A percentile compares a stretch with the other conserved stretches of the same genome.
Evolutionary conservation across 2,113 vertebrate genomes (phyloP).

Genomic region (Cyprinodon variegatus): DNA sequence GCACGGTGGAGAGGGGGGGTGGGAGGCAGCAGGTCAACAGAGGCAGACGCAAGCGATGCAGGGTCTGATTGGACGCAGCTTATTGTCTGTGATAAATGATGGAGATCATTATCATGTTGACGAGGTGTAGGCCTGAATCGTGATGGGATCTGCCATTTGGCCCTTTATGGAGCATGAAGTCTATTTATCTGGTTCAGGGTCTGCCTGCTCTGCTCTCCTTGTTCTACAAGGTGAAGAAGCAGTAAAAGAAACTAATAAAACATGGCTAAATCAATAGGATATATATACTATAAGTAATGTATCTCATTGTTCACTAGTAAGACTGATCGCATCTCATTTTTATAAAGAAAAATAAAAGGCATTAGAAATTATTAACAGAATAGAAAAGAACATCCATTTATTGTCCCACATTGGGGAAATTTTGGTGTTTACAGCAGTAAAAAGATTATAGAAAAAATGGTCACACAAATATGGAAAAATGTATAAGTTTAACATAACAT

Average conservation of each 20-base stretch:
- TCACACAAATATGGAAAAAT: too few species aligned
- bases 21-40: conserved; percentile 67
- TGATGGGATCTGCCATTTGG: conserved; percentile 11
- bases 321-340: not conserved
- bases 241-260: not conserved
- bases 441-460: too few species aligned
- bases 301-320: not conserved
- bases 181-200: not conserved
- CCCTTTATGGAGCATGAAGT: not conserved
- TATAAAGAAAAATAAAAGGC: not conserved
- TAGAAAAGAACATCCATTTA: too few species aligned
- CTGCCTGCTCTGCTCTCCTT: not conserved
- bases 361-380: too few species aligned
- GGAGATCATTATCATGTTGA: conserved; percentile 49
- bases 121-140: conserved; percentile 5
- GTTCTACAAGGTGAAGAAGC: not conserved
- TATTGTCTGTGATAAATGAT: conserved; percentile 58
- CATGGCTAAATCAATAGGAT: not conserved
- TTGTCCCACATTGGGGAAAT: too few species aligned
- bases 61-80: conserved; percentile 58
- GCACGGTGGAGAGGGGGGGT: conserved; percentile 63
- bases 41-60: conserved; percentile 56
- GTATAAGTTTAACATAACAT: too few species aligned
- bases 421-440: too few species aligned
- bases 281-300: not conserved